Evolutionary conservation across 2,888 invertebrate species (phyloP), one percentile per base, ranked within the genome.

Genomic region (Rhorus exstirpatorius): DNA sequence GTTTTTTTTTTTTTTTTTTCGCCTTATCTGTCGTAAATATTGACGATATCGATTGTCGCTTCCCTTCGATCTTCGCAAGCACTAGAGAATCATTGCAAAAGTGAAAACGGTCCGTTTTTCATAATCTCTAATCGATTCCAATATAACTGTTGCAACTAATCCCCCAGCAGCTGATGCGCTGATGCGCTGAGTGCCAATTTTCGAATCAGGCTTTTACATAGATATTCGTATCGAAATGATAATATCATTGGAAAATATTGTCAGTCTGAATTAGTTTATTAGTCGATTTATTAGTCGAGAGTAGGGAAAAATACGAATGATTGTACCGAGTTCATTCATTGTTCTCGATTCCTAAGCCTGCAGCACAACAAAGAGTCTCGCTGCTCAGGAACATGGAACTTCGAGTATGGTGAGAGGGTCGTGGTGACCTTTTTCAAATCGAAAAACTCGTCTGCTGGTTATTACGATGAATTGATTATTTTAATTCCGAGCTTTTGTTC

Each of bases 401-500:
- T 49, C 51, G 10, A 6, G 38, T 4, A 24, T 12, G 41, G 3
- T 24, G n/a, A 1, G n/a, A 21, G 14, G 19, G 21, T 26, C 14
- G 60, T 38, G 19, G 31, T 19, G 35, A 38, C 3, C 6, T n/a
- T 61, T 77, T 61, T 14, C 12, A 55, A 55, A 63, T 70, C 38
- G 8, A 55, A 21, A 44, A 41, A 21, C 38, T 53, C 44, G 55
- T 6, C n/a, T 1, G 44, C 24, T 46, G 46, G 53, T 55, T 71
- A 53, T 46, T 12, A 46, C 53, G 46, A 38, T 17, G 41, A 58
- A 67, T 68, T n/a, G 38, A 55, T 14, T 51, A 21, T 19, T 46
- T 72, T 72, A 49, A 72, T 72, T 65, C 58, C 38, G 49, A 58
- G 24, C 38, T 60, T 55, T 72, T 49, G 38, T 72, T 67, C 17